Conservation (phyloP, 2,113 vertebrate species). For the Pongo pygmaeus region DNA sequence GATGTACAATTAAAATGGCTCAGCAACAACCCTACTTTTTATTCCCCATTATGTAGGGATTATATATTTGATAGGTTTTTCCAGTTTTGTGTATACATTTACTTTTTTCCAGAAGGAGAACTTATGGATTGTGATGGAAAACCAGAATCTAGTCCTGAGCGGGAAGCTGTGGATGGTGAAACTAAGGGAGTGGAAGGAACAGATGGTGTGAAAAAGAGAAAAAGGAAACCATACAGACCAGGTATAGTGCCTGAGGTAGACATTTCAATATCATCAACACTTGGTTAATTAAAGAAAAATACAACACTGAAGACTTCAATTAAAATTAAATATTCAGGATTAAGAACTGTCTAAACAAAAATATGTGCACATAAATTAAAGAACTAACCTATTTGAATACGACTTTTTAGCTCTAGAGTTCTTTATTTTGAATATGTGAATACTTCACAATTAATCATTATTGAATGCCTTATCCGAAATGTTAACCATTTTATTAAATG, state of each 20-base stretch:
- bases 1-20: accelerated
- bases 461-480: neutral
- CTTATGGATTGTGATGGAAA: conserved; percentile 95
- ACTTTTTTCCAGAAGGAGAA: conserved; percentile 89
- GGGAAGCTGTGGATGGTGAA: conserved; percentile 90
- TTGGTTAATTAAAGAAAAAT: neutral
- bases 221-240: conserved; percentile 98
- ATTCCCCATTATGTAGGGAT: neutral
- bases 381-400: neutral
- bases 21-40: neutral
- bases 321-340: neutral
- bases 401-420: neutral
- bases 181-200: conserved; percentile 87
- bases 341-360: neutral
- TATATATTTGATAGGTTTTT: neutral
- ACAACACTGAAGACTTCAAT: neutral
- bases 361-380: neutral
- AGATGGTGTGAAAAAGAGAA: conserved; percentile 94
- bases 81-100: neutral
- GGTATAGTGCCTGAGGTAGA: conserved; percentile 81
- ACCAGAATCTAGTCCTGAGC: conserved; percentile 97
- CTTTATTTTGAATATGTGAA: neutral
- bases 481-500: neutral
- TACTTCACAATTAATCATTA: neutral
- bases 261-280: neutral